These are phyloP conservation scores for Sebastes paucispinis DNA, from an alignment of 2,797 vertebrate species.

Conservation along the genomic window DNA sequence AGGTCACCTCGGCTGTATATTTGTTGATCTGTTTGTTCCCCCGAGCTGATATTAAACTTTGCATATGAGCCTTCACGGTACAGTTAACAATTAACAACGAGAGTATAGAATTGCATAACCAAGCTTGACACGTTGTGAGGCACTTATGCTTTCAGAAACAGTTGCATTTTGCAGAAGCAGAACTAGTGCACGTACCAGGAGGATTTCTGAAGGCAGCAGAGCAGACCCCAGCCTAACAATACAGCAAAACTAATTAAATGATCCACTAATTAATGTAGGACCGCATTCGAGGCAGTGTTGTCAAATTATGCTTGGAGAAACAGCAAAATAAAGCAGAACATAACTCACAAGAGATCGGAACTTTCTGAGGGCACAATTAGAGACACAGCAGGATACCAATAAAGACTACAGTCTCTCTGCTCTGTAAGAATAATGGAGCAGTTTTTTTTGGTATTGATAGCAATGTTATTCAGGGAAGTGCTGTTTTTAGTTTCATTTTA, in stretches of 20 bases:
- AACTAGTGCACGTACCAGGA: background rate
- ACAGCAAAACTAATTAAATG: background rate
- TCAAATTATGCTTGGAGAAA: background rate
- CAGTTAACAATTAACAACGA: background rate
- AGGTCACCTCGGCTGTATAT: background rate
- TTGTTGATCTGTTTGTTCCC: background rate
- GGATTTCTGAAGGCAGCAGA: background rate
- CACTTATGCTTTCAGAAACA: background rate
- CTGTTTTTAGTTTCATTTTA: background rate
- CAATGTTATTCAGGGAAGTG: background rate
- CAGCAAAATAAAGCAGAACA: conserved; percentile 7
- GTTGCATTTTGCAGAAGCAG: background rate
- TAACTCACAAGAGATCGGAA: background rate
- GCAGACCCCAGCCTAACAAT: background rate
- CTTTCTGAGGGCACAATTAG: conserved; percentile 39
- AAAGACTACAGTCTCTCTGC: background rate
- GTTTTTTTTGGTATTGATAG: background rate
- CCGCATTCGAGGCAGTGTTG: background rate
- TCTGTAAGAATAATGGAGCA: background rate
- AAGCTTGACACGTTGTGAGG: background rate
- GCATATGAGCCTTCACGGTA: background rate
- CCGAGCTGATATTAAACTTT: background rate
- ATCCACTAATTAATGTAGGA: conserved; percentile 17
- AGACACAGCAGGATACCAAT: background rate
- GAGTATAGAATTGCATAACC: background rate